Evolutionary conservation across 2,888 invertebrate genomes (phyloP).

Genomic region (Matsumyia berberina): DNA sequence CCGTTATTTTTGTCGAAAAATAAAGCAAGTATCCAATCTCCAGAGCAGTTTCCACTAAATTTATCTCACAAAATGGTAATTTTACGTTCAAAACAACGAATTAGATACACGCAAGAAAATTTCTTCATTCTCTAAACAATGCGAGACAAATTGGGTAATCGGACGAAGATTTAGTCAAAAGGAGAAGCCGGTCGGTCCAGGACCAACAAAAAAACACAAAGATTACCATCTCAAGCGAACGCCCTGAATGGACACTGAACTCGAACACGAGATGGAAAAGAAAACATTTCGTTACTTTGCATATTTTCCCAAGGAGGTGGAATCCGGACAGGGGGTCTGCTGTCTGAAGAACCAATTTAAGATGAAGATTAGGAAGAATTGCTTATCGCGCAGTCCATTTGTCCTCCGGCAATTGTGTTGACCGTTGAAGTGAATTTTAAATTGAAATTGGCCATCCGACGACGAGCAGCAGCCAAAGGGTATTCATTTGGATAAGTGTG

Average conservation of each 20-base stretch:
- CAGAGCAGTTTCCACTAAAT: constrained; percentile 27
- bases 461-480: not conserved
- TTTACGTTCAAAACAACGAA: constrained; percentile 14
- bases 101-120: constrained; percentile 11
- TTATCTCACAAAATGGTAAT: constrained; percentile 13
- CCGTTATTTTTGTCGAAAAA: not conserved
- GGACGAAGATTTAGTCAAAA: constrained; percentile 8
- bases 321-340: too few relatives aligned
- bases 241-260: constrained; percentile 16
- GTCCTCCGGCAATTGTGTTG: not conserved
- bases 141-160: constrained; percentile 14
- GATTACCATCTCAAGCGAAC: constrained; percentile 28
- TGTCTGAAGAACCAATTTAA: constrained; percentile 6
- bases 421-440: constrained; percentile 24
- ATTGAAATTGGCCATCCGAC: constrained; percentile 19
- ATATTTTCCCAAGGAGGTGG: not conserved
- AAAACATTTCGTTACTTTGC: constrained; percentile 30
- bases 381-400: constrained; percentile 7
- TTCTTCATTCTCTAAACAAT: not conserved
- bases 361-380: constrained; percentile 5
- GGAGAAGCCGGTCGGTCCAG: not conserved
- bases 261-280: constrained; percentile 14
- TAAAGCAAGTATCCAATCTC: not conserved
- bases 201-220: too few relatives aligned
- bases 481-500: not conserved